Evolutionary conservation across 2,797 vertebrate genomes (phyloP), one percentile per base, ranked within the genome.

Genomic region (Poliocrania exsul): DNA sequence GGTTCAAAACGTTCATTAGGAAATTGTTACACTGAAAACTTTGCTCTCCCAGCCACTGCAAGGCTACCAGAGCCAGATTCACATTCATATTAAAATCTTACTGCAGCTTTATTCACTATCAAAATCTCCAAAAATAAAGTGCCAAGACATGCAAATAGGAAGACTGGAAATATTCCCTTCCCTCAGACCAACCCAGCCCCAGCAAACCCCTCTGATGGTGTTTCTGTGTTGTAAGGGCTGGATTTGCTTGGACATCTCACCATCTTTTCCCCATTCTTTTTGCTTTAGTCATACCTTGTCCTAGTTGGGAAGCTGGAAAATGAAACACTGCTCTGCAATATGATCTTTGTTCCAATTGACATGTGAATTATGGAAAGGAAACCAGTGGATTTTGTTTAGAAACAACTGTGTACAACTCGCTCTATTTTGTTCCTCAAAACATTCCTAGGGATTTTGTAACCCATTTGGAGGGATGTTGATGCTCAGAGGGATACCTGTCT

Each of bases 91-190:
- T 18, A 88, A 78, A 44, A 44, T 75, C 6, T 85, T 78, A 61
- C 74, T 72, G 79, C 75, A 85, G 49, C 57, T 75, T 94, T 64
- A 91, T 92, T 94, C 79, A 71, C 35, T 56, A 47, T 50, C 83
- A 83, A 93, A 90, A 58, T 89, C 73, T 80, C 73, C 81, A 40
- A 57, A 65, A 42, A n/a, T 11, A 38, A 82, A 92, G 49, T 56
- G 80, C 86, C 66, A 86, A 35, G 31, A 72, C 70, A 67, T 60
- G 54, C 72, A 88, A 86, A 87, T 15, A 58, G 6, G 29, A 93
- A 66, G 54, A 88, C 15, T 18, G 91, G 65, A 95, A 95, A 91
- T 57, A 74, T 5, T 89, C 38, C 44, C 81, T 93, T 79, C 26
- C 28, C 64, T 86, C 81, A 62, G 66, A 71, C 46, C n/a, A 35